These are phyloP conservation scores for Rhogogaster chlorosoma DNA, from an alignment of 2,888 invertebrate species.

Conservation along the genomic window DNA sequence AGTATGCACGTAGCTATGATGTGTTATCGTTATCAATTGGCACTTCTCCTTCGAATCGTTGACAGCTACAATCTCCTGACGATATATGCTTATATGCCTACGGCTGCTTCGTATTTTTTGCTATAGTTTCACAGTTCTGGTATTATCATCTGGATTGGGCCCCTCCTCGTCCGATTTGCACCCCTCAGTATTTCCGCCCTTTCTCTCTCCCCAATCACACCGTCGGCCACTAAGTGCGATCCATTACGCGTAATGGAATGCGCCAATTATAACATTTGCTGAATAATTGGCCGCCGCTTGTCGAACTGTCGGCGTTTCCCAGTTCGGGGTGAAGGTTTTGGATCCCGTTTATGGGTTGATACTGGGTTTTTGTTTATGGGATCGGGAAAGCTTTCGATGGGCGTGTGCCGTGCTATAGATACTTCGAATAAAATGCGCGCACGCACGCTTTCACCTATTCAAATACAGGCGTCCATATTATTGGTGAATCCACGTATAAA, in stretches of 20 bases:
- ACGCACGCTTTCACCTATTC: conserved; percentile 1
- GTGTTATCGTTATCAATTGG: background rate
- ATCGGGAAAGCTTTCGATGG: background rate
- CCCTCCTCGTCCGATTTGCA: conserved; percentile 49
- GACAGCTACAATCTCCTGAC: background rate
- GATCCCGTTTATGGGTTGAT: background rate
- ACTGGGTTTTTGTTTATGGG: conserved; percentile 8
- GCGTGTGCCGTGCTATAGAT: background rate
- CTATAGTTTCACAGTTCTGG: conserved; percentile 44
- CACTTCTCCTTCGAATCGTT: background rate
- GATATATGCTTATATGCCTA: background rate
- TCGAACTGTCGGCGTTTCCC: conserved; percentile 62
- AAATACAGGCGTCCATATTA: background rate
- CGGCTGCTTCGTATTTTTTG: conserved; percentile 51
- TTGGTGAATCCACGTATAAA: background rate
- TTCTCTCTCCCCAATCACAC: conserved; percentile 73
- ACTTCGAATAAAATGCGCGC: background rate
- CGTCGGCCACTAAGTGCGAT: conserved; percentile 76
- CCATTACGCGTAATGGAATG: conserved; percentile 77
- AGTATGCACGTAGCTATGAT: background rate
- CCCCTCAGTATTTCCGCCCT: conserved; percentile 41
- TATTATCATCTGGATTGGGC: conserved; percentile 74
- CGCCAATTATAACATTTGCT: conserved; percentile 77
- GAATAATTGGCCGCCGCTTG: conserved; percentile 75
- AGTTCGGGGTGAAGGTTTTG: conserved; percentile 7